Percentiles rank a stretch among this genome's conserved stretches.
phyloP scores from a whole-genome alignment of 2,888 invertebrate genomes.

The Tortrix viridana region DNA sequence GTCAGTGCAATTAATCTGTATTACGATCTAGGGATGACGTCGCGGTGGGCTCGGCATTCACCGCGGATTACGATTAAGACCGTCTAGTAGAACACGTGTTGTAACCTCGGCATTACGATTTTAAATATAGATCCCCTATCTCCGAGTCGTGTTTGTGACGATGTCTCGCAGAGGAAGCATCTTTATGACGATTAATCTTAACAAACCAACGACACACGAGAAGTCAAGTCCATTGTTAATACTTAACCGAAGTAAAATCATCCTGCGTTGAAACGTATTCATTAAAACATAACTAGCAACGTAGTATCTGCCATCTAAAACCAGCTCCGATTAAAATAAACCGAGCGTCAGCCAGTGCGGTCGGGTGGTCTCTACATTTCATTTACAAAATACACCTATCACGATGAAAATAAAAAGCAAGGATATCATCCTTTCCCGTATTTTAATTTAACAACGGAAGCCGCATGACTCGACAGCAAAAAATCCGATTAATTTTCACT shows the following conservation, averaged over 20 bases:
- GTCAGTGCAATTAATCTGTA: slow-evolving; percentile 63
- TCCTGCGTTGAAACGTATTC: slow-evolving; percentile 16
- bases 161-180: slow-evolving; percentile 17
- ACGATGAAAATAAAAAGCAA: slow-evolving; percentile 57
- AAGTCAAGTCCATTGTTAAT: slow-evolving; percentile 19
- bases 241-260: slow-evolving; percentile 17
- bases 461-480: slow-evolving; percentile 76
- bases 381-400: slow-evolving; percentile 49
- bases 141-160: slow-evolving; percentile 26
- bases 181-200: slow-evolving; percentile 29
- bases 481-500: slow-evolving; percentile 75
- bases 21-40: slow-evolving; percentile 59
- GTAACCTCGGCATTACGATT: slow-evolving; percentile 34
- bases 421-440: slow-evolving; percentile 67
- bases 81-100: slow-evolving; percentile 42
- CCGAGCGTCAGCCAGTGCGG: slow-evolving; percentile 50
- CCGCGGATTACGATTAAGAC: slow-evolving; percentile 57
- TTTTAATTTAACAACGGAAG: slow-evolving; percentile 80
- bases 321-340: slow-evolving; percentile 38
- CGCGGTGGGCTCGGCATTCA: slow-evolving; percentile 52
- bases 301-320: slow-evolving; percentile 35
- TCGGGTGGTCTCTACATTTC: slow-evolving; percentile 59
- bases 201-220: slow-evolving; percentile 9
- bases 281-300: slow-evolving; percentile 19
- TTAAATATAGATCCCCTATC: slow-evolving; percentile 33